These are phyloP conservation scores for Macroramphosus scolopax DNA, from an alignment of 2,797 vertebrate genomes.

Conservation along the genomic window DNA sequence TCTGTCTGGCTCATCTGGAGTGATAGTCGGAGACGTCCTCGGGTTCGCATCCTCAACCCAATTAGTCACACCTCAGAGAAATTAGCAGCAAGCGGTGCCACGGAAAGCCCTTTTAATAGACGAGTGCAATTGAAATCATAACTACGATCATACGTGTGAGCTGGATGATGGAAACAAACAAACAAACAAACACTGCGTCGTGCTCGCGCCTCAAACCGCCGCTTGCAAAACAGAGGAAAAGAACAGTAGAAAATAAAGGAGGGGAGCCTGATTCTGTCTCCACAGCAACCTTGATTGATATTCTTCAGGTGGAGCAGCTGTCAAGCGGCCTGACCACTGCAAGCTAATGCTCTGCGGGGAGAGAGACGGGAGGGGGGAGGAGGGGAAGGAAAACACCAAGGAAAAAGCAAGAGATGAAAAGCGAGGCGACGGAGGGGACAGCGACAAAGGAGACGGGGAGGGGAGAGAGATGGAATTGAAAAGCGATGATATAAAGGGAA, in stretches of 20 bases:
- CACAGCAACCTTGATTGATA: slow-evolving; percentile 88
- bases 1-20: slow-evolving; percentile 59
- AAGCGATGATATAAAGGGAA: slow-evolving; percentile 48
- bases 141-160: slow-evolving; percentile 22
- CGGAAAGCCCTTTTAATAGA: slow-evolving; percentile 22
- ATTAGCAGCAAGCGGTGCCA: slow-evolving; percentile 49
- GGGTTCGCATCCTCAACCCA: slow-evolving; percentile 46
- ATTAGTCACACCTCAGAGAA: slow-evolving; percentile 65
- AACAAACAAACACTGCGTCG: too few species aligned
- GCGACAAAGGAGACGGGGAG: slow-evolving; percentile 25
- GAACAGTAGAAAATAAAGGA: slow-evolving; percentile 36
- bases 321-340: slow-evolving; percentile 80
- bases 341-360: slow-evolving; percentile 75
- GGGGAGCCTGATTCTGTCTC: slow-evolving; percentile 76
- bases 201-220: neutral
- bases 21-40: slow-evolving; percentile 54
- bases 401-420: slow-evolving; percentile 53
- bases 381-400: slow-evolving; percentile 33
- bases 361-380: slow-evolving; percentile 37
- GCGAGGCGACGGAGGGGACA: slow-evolving; percentile 35
- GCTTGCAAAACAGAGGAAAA: slow-evolving; percentile 15
- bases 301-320: slow-evolving; percentile 87
- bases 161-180: slow-evolving; percentile 37
- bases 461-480: slow-evolving; percentile 62
- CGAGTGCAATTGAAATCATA: slow-evolving; percentile 21